Base-by-base conservation (phyloP, 2,797 vertebrate species). In the Centropyge bicolor region DNA sequence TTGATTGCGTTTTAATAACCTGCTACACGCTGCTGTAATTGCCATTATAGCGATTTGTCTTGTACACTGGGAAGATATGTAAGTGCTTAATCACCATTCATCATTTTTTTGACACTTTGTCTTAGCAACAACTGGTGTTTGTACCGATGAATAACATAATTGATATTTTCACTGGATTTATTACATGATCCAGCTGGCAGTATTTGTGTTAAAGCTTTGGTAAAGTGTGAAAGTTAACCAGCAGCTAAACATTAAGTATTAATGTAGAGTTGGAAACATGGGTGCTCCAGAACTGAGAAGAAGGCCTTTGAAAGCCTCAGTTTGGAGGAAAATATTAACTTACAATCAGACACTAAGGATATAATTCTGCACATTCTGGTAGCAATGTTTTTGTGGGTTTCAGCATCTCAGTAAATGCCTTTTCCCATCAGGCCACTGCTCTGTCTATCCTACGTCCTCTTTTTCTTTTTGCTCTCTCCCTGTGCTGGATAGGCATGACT, bases 361-460 rank as follows among this genome's bases (percentile, higher is more conserved):
- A 41, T 27, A 27, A 46, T 70, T 51, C 54, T 48, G 31, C 27
- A 36, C 24, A 22, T 64, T 62, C 38, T 41, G 49, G 24, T 70
- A 38, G 35, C 22, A 62, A 40, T 66, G 31, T 67, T 77, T 80
- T 59, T 62, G 17, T 83, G 45, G 48, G 16, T 48, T 80, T 17
- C 60, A 57, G 24, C 22, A 40, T 81, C 69, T 75, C 19, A 65
- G 55, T 83, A 43, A 80, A 79, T 71, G 66, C 46, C 14, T 78
- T 56, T 43, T 66, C 55, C 36, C 80, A 51, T 80, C 35, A 22
- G 55, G 12, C 51, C 57, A 36, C 60, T 64, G 57, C 66, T 83
- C 69, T 73, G 0, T 70, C 59, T 70, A 38, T 80, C 63, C 55
- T 52, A 64, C 63, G 76, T 87, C 49, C 35, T 78, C 31, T 40